Evolutionary conservation across 1,140 invertebrate genomes (phyloP), one percentile per base, ranked within the genome.

Genomic region (Ericerus pela): DNA sequence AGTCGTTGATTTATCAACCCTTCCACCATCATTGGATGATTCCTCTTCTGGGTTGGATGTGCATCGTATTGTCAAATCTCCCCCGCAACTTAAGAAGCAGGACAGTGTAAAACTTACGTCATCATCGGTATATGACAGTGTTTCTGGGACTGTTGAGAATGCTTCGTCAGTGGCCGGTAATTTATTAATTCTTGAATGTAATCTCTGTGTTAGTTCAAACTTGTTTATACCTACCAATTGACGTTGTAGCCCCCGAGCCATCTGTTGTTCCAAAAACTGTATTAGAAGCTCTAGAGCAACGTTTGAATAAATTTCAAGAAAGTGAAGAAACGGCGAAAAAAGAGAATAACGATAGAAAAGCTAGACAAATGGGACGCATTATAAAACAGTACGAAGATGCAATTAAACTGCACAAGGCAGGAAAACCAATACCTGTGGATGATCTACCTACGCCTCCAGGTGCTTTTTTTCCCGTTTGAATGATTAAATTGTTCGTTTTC

Each of bases 311-410:
- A 67, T 96, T 92, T 69, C 27, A 73, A 65, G 70, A 75, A 61
- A 74, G 78, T 60, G 81, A 87, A 67, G 72, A 76, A 24, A 74
- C 80, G 55, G 88, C 89, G 0, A 84, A 87, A 62, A 73, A 73
- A 28, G 81, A 85, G 60, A 80, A 79, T 2, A 93, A 96, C 65
- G 72, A 76, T 0, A 82, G 87, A 22, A 97, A 96, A 73, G 84
- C 80, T 0, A 73, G 93, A 58, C 75, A 91, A 60, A 86, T 93
- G 72, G 85, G 84, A 0, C 76, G 93, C 56, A 94, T 96, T 65
- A 84, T 89, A 20, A 96, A 96, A 70, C 91, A 96, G 72, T 97
- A 89, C 67, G 78, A 91, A 68, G 83, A 91, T 65, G 93, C 93
- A 11, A 83, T 96, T 37, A 85, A 82, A 70, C 65, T 76, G 10